Percentiles rank a stretch among this genome's conserved stretches.
Evolutionary conservation across 2,113 vertebrate genomes (phyloP).

Genomic region (Catharus bicknelli): DNA sequence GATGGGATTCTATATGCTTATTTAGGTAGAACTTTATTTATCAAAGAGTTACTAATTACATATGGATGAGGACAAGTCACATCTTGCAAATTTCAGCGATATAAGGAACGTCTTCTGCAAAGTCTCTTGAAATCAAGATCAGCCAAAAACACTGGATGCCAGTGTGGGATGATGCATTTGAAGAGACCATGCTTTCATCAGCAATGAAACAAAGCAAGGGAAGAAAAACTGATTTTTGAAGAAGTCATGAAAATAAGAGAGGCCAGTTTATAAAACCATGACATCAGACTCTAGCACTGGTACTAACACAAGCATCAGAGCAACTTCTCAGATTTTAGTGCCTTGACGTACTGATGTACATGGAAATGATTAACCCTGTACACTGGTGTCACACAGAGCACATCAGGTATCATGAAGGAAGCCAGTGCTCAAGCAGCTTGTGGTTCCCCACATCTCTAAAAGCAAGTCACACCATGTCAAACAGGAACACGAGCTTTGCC

Average conservation of each 20-base stretch:
- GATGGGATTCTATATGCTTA: not conserved
- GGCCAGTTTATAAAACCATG: not conserved
- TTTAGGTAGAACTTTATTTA: not conserved
- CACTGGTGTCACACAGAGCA: not conserved
- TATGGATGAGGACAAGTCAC: conserved; percentile 21
- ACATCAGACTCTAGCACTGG: not conserved
- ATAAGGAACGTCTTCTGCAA: not conserved
- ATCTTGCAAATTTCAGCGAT: not conserved
- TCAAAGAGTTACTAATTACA: not conserved
- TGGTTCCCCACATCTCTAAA: not conserved
- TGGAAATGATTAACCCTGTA: not conserved
- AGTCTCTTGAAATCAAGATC: not conserved
- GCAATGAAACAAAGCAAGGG: not conserved
- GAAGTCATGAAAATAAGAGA: not conserved
- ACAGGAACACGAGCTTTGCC: not conserved
- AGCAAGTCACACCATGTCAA: not conserved
- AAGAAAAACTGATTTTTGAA: not conserved
- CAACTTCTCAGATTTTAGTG: not conserved
- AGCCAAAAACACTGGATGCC: not conserved
- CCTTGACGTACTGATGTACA: not conserved
- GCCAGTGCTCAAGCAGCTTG: not conserved
- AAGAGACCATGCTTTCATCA: not conserved
- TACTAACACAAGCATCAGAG: not conserved
- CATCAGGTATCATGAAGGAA: not conserved
- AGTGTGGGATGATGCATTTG: not conserved